Evolutionary conservation across 2,113 vertebrate genomes (phyloP), one percentile per base, ranked within the genome.

Genomic region (Gymnorhina tibicen): DNA sequence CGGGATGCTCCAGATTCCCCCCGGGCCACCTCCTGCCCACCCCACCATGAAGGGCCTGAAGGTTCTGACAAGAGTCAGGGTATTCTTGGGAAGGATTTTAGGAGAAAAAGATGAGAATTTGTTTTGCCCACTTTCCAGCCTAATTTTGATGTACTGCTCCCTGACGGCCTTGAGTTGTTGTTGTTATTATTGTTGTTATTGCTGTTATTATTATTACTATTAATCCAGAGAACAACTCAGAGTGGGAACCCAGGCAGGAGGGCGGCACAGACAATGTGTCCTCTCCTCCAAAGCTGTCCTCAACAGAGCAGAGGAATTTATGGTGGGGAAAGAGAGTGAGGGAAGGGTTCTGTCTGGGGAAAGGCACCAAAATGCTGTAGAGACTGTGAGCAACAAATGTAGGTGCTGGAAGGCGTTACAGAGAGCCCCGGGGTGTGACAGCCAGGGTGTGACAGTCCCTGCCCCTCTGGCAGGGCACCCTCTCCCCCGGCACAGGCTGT

Each of bases 211-310:
- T 22, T 32, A 16, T 7, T 28, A 18, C 7, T 44, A 18, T 41
- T 41, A 11, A 9, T 18, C 13, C 13, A 47, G 37, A 81, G 59
- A 56, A 19, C 0, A 0, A 11, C 26, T 46, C 3, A 0, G 35
- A 16, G 55, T 3, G 9, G 39, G 87, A 46, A 13, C 9, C 16
- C 42, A 20, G 59, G 13, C 56, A 39, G 72, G 22, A 91, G 56
- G 7, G 33, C 1, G 2, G 56, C 35, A 39, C 52, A 41, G 19
- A 10, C 19, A 24, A 6, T 1, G 10, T 3, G 5, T 46, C 27
- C 72, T 27, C 63, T 35, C 50, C 30, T 15, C 79, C 60, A 68
- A 37, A 77, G 68, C 41, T 28, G 26, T 52, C 30, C 52, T 24
- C 7, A 62, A 16, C 70, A 63, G 8, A 66, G 42, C 44, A 62